Evolutionary conservation across 2,113 vertebrate species (phyloP).

Genomic region (Gambusia affinis): DNA sequence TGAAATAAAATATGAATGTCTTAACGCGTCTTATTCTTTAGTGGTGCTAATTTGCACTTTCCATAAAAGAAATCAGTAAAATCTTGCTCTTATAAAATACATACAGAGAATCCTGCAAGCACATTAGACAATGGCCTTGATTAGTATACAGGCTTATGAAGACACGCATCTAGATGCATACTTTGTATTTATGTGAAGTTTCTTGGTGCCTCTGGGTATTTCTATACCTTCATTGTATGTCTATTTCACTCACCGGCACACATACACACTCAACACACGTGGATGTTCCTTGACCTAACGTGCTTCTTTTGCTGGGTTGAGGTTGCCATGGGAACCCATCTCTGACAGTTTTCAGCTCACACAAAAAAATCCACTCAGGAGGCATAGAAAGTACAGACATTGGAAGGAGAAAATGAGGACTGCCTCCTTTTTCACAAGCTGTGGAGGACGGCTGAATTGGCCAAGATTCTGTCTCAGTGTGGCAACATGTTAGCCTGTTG

Average conservation of each 20-base stretch:
- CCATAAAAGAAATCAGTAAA: too few relatives aligned
- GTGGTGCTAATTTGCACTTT: too few relatives aligned
- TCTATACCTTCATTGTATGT: conserved; percentile 22
- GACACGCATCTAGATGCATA: background rate
- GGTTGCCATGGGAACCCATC: conserved; percentile 74
- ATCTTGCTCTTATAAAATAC: too few relatives aligned
- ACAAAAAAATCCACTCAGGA: conserved; percentile 36
- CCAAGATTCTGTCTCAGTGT: background rate
- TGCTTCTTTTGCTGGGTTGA: conserved; percentile 40
- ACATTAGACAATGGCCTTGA: background rate
- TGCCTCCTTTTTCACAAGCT: conserved; percentile 2
- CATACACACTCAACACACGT: conserved; percentile 4
- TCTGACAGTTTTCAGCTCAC: conserved; percentile 45
- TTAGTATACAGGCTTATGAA: background rate
- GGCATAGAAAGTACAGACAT: conserved; percentile 7
- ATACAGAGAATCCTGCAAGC: too few relatives aligned
- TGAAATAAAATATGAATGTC: too few relatives aligned
- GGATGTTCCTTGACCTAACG: conserved; percentile 32
- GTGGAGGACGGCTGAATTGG: background rate
- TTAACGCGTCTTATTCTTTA: too few relatives aligned
- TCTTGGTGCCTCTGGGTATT: conserved; percentile 10
- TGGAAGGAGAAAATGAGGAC: background rate
- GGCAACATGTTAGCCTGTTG: background rate
- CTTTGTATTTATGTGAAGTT: conserved; percentile 21
- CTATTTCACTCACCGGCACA: background rate